These are phyloP conservation scores for Apteryx owenii DNA, from an alignment of 2,113 vertebrate genomes.

Conservation along the genomic window DNA sequence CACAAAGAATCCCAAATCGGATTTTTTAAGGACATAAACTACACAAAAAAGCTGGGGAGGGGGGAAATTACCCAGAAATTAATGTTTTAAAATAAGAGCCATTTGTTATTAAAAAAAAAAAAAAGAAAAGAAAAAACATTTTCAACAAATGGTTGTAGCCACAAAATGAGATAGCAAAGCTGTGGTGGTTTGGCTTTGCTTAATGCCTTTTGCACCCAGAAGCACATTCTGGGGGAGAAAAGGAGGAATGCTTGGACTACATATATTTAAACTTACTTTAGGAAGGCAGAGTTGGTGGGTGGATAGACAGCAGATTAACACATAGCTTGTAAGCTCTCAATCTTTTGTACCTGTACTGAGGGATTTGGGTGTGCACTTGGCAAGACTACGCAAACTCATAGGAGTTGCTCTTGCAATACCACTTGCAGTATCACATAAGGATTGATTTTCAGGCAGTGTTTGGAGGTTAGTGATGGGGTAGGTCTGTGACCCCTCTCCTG, in stretches of 20 bases:
- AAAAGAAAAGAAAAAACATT: background rate
- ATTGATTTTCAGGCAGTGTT: background rate
- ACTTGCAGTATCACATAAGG: background rate
- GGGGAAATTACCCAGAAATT: background rate
- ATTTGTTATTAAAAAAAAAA: background rate
- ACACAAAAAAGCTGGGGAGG: background rate
- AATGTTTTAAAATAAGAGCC: background rate
- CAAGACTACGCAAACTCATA: background rate
- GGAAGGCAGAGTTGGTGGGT: background rate
- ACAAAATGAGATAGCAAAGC: background rate
- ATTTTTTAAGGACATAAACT: background rate
- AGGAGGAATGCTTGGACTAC: background rate
- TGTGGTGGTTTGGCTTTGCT: slow-evolving; percentile 37
- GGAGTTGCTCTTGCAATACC: background rate
- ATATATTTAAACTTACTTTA: background rate
- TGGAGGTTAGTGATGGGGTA: background rate
- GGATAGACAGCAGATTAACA: background rate
- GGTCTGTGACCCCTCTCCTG: background rate
- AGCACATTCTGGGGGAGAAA: background rate
- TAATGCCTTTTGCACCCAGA: background rate
- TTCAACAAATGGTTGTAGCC: background rate
- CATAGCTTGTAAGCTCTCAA: background rate
- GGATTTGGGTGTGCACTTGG: rapidly evolving
- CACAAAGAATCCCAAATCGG: background rate
- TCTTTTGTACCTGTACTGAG: background rate